A percentile compares a stretch with the other conserved stretches of the same genome.
Evolutionary conservation across 2,113 vertebrate genomes (phyloP).

Genomic region (Mustela lutreola): DNA sequence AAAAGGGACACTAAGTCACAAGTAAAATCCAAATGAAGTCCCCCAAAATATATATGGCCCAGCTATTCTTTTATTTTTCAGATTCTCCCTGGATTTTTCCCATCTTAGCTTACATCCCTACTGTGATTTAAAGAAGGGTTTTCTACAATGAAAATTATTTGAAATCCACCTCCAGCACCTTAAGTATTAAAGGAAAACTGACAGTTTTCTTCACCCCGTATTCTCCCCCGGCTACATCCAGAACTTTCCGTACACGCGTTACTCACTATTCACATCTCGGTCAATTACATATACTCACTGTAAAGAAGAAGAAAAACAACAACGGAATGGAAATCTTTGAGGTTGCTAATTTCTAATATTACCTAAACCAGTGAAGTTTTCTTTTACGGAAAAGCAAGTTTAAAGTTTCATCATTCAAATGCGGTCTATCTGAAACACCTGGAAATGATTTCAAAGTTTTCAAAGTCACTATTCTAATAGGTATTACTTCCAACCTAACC

Average conservation of each 20-base stretch:
- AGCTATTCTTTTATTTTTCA: background rate
- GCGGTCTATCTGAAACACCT: conserved; percentile 60
- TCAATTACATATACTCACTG: background rate
- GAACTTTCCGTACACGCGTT: background rate
- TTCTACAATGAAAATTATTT: background rate
- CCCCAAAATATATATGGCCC: background rate
- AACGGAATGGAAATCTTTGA: background rate
- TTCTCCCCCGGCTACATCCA: background rate
- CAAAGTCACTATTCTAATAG: conserved; percentile 67
- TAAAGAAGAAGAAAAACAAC: background rate
- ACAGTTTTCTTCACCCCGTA: background rate
- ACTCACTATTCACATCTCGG: background rate
- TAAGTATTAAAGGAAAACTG: background rate
- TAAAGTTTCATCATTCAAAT: conserved; percentile 57
- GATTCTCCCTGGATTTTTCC: background rate
- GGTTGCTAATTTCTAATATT: conserved; percentile 21
- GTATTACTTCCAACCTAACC: conserved; percentile 72
- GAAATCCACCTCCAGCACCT: background rate
- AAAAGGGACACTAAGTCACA: background rate
- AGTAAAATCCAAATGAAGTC: background rate
- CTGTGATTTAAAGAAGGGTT: background rate
- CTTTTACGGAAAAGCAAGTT: conserved; percentile 58
- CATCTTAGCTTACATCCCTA: background rate
- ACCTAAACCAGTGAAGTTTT: conserved; percentile 42
- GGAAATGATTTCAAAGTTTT: conserved; percentile 69